Base-by-base conservation (phyloP, 2,888 invertebrate species). In the Melitaea athalia region DNA sequence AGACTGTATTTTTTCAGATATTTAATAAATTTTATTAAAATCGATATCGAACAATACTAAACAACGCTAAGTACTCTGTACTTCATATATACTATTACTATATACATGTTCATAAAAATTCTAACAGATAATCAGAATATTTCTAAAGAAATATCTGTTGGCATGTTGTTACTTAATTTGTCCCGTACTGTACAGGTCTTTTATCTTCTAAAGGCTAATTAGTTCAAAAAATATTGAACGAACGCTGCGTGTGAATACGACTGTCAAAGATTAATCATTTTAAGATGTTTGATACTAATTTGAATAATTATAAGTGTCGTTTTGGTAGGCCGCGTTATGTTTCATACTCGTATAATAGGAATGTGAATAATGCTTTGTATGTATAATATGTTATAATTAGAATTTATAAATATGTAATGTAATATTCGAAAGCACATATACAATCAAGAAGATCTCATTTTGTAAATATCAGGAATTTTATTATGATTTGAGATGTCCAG, bases 141-240 rank as follows among this genome's bases (percentile, higher is more conserved):
- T 38, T 38, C 38, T 38, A 38, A 24, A 24, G 5, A 38, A 38
- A 38, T 3, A 38, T 38, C 38, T 5, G 15, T 7, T n/a, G 1
- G 15, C 10, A 8, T 7, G 31, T 53, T 11, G 14, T 33, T 31
- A 31, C 14, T 55, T 33, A 42, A 42, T 17, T 57, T 57, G 57
- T 42, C 57, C 15, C 7, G 14, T 42, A 5, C 15, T 15, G 57
- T 55, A 53, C 38, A 3, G 8, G 15, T 7, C 33, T 38, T 15
- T n/a, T 57, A 57, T 8, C 15, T 8, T 11, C 38, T 57, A 57
- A 52, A 65, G 63, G 24, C 60, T 60, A 71, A 73, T 73, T 71
- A 71, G 66, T 73, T 62, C 38, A 68, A 73, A 72, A n/a, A 66
- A 69, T 63, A 62, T 59, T 49, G 68, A 71, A 73, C 64, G 62